Conservation (phyloP, 2,113 vertebrate species). For the Menura novaehollandiae region DNA sequence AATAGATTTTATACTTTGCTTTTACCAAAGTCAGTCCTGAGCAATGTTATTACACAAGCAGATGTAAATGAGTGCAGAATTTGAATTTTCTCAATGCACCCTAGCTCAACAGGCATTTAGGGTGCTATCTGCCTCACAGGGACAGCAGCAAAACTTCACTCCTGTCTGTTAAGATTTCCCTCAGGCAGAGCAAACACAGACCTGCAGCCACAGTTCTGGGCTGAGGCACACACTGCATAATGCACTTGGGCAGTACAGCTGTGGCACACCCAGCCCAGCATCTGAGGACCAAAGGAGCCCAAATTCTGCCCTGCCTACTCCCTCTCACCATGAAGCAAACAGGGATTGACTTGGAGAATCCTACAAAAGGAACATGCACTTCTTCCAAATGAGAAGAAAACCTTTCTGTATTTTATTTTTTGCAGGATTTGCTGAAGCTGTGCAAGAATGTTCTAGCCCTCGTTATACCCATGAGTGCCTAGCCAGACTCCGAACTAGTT, state of each 20-base stretch:
- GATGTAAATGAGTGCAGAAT: neutral
- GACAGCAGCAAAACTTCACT: neutral
- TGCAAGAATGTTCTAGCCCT: neutral
- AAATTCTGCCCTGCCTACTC: neutral
- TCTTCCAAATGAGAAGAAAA: neutral
- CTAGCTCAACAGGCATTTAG: neutral
- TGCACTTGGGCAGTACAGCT: neutral
- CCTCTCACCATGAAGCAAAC: neutral
- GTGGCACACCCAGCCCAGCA: neutral
- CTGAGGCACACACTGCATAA: fast-evolving
- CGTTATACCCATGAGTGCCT: neutral
- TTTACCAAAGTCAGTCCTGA: neutral
- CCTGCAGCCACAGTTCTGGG: neutral
- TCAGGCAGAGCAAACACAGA: neutral
- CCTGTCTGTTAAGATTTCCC: neutral
- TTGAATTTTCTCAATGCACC: neutral
- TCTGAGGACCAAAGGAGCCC: neutral
- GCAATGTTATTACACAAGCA: neutral
- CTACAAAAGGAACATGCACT: neutral
- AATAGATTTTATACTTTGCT: neutral
- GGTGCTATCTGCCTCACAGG: neutral
- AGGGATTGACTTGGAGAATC: neutral
- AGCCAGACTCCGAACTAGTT: neutral
- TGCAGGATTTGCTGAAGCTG: neutral
- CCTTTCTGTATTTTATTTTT: neutral